phyloP scores from a whole-genome alignment of 1,140 invertebrate species.

The Trialeurodes vaporariorum region DNA sequence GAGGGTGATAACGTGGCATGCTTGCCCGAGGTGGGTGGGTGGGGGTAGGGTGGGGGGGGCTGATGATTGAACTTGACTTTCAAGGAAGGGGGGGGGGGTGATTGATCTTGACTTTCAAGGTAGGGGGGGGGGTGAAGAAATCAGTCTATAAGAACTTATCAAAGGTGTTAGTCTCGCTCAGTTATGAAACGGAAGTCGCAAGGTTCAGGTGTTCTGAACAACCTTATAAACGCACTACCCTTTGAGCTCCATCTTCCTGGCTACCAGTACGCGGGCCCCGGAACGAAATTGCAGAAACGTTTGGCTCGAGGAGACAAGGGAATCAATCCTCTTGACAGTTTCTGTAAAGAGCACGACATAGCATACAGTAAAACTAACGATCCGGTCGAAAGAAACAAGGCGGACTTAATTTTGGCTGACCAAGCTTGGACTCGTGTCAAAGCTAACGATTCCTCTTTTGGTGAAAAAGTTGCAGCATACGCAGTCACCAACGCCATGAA shows the following conservation, averaged over 20 bases:
- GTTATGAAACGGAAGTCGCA: not conserved
- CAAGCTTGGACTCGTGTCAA: constrained; percentile 32
- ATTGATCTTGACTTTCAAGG: too few relatives aligned
- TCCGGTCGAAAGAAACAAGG: constrained; percentile 28
- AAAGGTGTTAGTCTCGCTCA: too few relatives aligned
- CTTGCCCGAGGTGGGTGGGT: too few relatives aligned
- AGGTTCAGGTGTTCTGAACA: constrained; percentile 28
- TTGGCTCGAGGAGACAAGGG: constrained; percentile 27
- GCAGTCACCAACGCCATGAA: constrained; percentile 28
- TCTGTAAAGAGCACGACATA: constrained; percentile 38
- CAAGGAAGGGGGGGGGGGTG: too few relatives aligned
- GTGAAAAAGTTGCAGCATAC: constrained; percentile 29
- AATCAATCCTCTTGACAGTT: constrained; percentile 35
- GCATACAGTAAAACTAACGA: constrained; percentile 28
- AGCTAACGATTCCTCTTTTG: constrained; percentile 29
- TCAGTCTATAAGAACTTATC: too few relatives aligned
- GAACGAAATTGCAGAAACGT: constrained; percentile 35
- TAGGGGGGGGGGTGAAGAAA: too few relatives aligned
- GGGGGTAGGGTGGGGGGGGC: too few relatives aligned
- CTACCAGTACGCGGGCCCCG: constrained; percentile 37
- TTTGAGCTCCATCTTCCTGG: constrained; percentile 36
- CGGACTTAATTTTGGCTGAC: constrained; percentile 31
- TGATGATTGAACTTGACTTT: too few relatives aligned
- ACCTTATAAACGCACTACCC: constrained; percentile 33
- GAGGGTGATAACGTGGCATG: too few relatives aligned